These are phyloP conservation scores for Lipophrys pholis DNA, from an alignment of 2,113 vertebrate species.

Conservation along the genomic window DNA sequence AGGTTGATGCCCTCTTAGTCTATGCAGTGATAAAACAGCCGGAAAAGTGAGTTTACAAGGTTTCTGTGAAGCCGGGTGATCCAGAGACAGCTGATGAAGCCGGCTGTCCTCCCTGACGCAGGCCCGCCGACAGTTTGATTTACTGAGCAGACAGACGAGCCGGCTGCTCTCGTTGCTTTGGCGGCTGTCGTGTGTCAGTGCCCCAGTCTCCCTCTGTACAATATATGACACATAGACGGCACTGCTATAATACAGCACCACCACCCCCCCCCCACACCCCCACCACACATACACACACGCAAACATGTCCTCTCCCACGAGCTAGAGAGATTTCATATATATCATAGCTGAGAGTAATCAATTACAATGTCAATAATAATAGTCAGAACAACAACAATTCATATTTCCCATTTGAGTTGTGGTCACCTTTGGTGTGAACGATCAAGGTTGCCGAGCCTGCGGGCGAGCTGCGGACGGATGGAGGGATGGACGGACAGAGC, in stretches of 20 bases:
- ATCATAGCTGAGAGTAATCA: slow-evolving; percentile 63
- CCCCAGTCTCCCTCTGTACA: slow-evolving; percentile 63
- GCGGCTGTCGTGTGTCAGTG: slow-evolving; percentile 3
- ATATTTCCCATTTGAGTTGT: slow-evolving; percentile 62
- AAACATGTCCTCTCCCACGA: slow-evolving; percentile 33
- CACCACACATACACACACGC: background rate
- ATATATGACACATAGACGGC: slow-evolving; percentile 49
- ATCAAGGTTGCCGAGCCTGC: slow-evolving; percentile 65
- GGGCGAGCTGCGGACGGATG: slow-evolving; percentile 58
- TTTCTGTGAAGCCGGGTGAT: background rate
- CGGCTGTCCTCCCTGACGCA: slow-evolving; percentile 7
- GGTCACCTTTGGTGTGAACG: slow-evolving; percentile 82
- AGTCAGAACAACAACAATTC: slow-evolving; percentile 65
- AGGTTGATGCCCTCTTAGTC: too few species aligned
- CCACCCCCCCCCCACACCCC: background rate
- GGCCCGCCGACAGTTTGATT: background rate
- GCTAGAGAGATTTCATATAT: slow-evolving; percentile 67
- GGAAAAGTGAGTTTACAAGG: too few species aligned
- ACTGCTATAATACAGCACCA: slow-evolving; percentile 29
- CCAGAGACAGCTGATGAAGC: background rate
- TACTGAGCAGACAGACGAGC: slow-evolving; percentile 25
- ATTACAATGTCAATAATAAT: slow-evolving; percentile 69
- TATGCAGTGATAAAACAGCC: too few species aligned
- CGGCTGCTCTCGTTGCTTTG: background rate
- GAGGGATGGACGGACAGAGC: slow-evolving; percentile 57